These are phyloP conservation scores for Cepaea nemoralis DNA, from an alignment of 1,140 invertebrate genomes.

Conservation along the genomic window DNA sequence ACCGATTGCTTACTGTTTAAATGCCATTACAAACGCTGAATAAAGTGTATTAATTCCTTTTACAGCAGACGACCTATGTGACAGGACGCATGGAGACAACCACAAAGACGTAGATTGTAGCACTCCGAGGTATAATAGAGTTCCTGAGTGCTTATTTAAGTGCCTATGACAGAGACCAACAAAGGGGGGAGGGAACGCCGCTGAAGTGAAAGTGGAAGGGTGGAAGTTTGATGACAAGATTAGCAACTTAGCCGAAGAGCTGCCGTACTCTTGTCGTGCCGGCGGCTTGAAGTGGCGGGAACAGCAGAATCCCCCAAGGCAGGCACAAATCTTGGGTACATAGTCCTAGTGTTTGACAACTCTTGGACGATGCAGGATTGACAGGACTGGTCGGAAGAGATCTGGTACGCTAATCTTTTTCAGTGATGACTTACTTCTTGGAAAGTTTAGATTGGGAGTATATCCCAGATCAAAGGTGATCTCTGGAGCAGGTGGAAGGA, in stretches of 20 bases:
- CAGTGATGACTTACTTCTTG: not conserved
- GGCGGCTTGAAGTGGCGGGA: slow-evolving; percentile 16
- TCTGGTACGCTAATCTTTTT: not conserved
- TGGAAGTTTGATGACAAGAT: slow-evolving; percentile 11
- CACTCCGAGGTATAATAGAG: not conserved
- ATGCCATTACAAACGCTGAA: not conserved
- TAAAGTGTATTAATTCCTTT: slow-evolving; percentile 16
- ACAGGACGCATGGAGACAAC: not conserved
- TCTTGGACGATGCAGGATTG: no score
- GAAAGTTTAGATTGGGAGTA: no score
- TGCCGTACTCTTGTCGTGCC: slow-evolving; percentile 4
- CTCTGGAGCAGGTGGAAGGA: no score
- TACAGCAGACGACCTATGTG: not conserved
- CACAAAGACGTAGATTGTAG: not conserved
- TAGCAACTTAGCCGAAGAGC: not conserved
- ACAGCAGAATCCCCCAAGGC: not conserved
- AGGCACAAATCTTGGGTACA: not conserved
- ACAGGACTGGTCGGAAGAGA: not conserved
- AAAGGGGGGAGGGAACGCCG: not conserved
- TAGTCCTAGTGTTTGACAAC: not conserved
- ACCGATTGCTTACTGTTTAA: not conserved
- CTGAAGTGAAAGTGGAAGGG: not conserved
- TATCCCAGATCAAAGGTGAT: no score
- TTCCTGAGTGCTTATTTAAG: slow-evolving; percentile 8
- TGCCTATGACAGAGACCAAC: slow-evolving; percentile 11